Evolutionary conservation across 1,140 invertebrate genomes (phyloP).

Genomic region (Lethrus apterus): DNA sequence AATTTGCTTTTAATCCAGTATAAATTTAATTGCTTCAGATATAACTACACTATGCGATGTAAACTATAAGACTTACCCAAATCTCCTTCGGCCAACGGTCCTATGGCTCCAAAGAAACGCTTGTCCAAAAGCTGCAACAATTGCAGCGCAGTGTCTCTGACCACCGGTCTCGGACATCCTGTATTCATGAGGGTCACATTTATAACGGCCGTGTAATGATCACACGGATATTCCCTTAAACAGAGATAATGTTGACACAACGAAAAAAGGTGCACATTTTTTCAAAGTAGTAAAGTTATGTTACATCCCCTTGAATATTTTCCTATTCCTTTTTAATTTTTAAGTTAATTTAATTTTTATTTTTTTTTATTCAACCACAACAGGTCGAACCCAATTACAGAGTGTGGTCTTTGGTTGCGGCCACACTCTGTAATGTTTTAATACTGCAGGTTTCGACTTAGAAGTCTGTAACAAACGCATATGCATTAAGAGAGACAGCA

Average conservation of each 20-base stretch:
- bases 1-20: not conserved
- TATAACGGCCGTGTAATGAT: constrained; percentile 96
- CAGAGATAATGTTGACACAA: constrained; percentile 16
- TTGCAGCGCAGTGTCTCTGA: constrained; percentile 89
- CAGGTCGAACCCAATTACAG: too few species aligned
- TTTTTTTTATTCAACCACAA: not conserved
- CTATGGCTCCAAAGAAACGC: constrained; percentile 84
- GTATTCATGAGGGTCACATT: constrained; percentile 95
- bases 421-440: too few species aligned
- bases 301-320: not conserved
- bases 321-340: not conserved
- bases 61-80: constrained; percentile 45
- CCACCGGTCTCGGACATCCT: constrained; percentile 82
- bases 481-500: too few species aligned
- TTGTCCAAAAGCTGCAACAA: constrained; percentile 91
- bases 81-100: constrained; percentile 60
- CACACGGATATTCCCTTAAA: constrained; percentile 93
- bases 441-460: too few species aligned
- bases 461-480: too few species aligned
- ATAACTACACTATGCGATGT: not conserved
- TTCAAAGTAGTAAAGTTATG: not conserved
- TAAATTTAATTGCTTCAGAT: not conserved
- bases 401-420: too few species aligned
- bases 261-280: not conserved
- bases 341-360: not conserved